Evolutionary conservation across 2,888 invertebrate species (phyloP).

Genomic region (Drosophila mettleri): DNA sequence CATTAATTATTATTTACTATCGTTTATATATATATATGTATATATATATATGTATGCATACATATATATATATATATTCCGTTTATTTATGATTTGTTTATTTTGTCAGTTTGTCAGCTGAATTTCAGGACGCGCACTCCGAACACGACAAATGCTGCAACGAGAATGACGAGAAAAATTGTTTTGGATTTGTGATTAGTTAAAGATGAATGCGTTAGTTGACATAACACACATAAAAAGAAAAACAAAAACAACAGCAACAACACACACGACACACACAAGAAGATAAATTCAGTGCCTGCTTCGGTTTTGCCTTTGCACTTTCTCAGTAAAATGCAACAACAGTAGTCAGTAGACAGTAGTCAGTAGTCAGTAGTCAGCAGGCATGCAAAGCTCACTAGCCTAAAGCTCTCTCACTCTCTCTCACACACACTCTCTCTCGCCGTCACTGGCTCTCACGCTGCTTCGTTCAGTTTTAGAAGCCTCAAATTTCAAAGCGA

Average conservation of each 20-base stretch:
- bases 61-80: neutral
- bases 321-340: slow-evolving; percentile 52
- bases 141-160: slow-evolving; percentile 84
- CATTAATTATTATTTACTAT: slow-evolving; percentile 10
- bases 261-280: slow-evolving; percentile 8
- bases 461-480: slow-evolving; percentile 36
- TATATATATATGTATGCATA: no score
- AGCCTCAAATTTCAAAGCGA: slow-evolving; percentile 73
- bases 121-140: slow-evolving; percentile 67
- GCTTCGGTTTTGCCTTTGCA: slow-evolving; percentile 50
- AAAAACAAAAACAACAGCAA: slow-evolving; percentile 3
- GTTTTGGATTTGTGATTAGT: slow-evolving; percentile 51
- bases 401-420: neutral
- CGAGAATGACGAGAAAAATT: slow-evolving; percentile 73
- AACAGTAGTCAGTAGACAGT: slow-evolving; percentile 17
- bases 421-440: neutral
- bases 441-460: neutral
- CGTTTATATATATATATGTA: neutral
- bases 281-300: slow-evolving; percentile 62
- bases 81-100: slow-evolving; percentile 10
- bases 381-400: slow-evolving; percentile 20
- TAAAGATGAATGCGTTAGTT: slow-evolving; percentile 54
- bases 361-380: neutral
- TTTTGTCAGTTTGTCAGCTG: slow-evolving; percentile 37
- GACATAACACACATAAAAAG: slow-evolving; percentile 28